phyloP scores from a whole-genome alignment of 2,797 vertebrate species.

The Macropus fuliginosus region DNA sequence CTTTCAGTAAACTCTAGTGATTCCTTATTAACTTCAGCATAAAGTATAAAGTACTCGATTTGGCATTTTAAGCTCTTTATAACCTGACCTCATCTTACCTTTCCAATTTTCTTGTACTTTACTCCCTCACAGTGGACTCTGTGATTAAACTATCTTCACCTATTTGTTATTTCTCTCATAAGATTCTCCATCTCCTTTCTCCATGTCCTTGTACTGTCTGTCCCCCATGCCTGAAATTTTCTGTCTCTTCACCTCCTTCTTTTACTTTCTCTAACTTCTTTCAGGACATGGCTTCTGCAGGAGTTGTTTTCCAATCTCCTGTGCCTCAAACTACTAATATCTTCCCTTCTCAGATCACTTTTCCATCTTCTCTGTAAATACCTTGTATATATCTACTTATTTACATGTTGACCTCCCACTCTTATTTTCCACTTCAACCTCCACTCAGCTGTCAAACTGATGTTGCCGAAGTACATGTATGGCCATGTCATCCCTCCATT shows the following conservation, averaged over 20 bases:
- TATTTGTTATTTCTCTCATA: too few species aligned
- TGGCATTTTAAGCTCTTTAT: background rate
- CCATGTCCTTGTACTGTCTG: too few species aligned
- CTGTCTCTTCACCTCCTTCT: background rate
- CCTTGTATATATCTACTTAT: background rate
- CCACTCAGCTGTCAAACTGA: background rate
- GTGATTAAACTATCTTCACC: too few species aligned
- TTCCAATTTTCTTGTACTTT: background rate
- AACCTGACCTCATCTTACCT: background rate
- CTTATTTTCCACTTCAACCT: background rate
- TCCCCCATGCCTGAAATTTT: background rate
- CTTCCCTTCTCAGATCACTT: background rate
- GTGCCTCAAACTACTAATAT: background rate
- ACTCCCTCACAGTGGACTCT: background rate
- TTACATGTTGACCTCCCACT: background rate
- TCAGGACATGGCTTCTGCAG: background rate
- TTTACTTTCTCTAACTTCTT: background rate
- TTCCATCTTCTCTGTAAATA: background rate
- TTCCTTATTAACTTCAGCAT: background rate
- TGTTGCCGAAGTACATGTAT: background rate
- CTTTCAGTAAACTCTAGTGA: background rate
- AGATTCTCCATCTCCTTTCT: too few species aligned
- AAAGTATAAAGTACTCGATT: background rate
- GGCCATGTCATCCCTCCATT: background rate
- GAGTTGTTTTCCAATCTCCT: background rate